These are phyloP conservation scores for Gonioctena quinquepunctata DNA, from an alignment of 1,140 invertebrate genomes.

Conservation along the genomic window DNA sequence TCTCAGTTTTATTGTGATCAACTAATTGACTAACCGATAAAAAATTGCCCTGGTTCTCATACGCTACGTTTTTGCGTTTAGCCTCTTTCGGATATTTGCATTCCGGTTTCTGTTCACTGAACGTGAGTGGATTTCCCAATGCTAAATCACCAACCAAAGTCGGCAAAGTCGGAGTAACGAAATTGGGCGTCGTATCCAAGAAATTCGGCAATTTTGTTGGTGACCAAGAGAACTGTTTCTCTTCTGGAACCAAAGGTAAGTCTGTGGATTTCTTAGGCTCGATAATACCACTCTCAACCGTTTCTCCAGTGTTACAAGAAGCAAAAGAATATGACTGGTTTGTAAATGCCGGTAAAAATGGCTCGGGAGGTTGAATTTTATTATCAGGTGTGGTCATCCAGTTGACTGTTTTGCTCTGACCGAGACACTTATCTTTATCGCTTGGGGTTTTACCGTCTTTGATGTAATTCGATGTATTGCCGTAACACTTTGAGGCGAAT, in stretches of 20 bases:
- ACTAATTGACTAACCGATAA: slow-evolving; percentile 70
- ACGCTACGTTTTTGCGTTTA: slow-evolving; percentile 40
- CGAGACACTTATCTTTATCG: slow-evolving; percentile 1
- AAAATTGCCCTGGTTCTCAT: slow-evolving; percentile 53
- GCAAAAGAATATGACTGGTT: slow-evolving; percentile 45
- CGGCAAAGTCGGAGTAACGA: slow-evolving; percentile 60
- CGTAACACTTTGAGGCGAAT: slow-evolving; percentile 11
- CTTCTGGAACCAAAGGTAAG: slow-evolving; percentile 47
- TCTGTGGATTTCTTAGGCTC: slow-evolving; percentile 28
- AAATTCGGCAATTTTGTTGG: slow-evolving; percentile 60
- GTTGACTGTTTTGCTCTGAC: slow-evolving; percentile 57
- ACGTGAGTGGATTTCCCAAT: slow-evolving; percentile 54
- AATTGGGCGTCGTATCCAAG: slow-evolving; percentile 50
- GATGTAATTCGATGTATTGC: neutral
- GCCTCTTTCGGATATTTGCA: slow-evolving; percentile 30
- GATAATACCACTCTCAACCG: neutral
- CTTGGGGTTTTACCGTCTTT: neutral
- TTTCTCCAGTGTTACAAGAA: slow-evolving; percentile 27
- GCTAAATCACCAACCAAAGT: slow-evolving; percentile 65
- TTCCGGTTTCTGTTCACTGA: slow-evolving; percentile 34
- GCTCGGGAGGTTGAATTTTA: slow-evolving; percentile 34
- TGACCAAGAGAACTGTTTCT: slow-evolving; percentile 64
- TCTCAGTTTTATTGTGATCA: slow-evolving; percentile 62
- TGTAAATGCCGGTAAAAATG: slow-evolving; percentile 35
- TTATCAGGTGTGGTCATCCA: slow-evolving; percentile 66